phyloP scores from a whole-genome alignment of 2,888 invertebrate genomes.

The Latrodectus elegans region DNA sequence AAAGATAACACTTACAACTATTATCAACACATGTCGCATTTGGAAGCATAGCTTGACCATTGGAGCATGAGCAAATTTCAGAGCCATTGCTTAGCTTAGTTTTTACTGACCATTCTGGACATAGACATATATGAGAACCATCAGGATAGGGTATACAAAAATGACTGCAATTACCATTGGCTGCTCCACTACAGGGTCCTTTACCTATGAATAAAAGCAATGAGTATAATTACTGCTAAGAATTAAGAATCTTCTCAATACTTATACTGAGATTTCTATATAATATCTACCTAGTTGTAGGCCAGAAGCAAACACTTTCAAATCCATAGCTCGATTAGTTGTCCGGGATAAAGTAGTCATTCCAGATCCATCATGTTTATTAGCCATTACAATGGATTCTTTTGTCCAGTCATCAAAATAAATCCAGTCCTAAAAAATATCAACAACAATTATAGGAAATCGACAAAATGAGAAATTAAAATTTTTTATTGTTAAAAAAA shows the following conservation, averaged over 20 bases:
- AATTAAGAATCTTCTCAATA: too few relatives aligned
- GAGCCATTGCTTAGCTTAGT: slow-evolving; percentile 75
- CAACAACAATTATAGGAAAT: not conserved
- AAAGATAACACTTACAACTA: slow-evolving; percentile 72
- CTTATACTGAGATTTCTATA: not conserved
- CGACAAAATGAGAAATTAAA: not conserved
- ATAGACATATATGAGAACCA: slow-evolving; percentile 82
- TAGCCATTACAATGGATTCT: slow-evolving; percentile 83
- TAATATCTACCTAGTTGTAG: slow-evolving; percentile 54
- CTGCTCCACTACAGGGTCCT: slow-evolving; percentile 80
- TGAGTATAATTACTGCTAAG: not conserved
- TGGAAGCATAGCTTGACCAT: slow-evolving; percentile 77
- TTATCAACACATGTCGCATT: slow-evolving; percentile 82
- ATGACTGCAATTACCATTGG: slow-evolving; percentile 80
- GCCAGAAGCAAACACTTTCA: slow-evolving; percentile 78
- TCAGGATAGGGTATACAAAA: slow-evolving; percentile 86
- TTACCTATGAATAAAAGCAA: slow-evolving; percentile 77
- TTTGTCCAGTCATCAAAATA: slow-evolving; percentile 94
- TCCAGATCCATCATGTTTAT: slow-evolving; percentile 84
- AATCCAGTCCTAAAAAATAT: slow-evolving; percentile 79
- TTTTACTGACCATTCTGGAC: slow-evolving; percentile 82
- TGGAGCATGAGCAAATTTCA: slow-evolving; percentile 72
- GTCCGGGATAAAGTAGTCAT: slow-evolving; percentile 80
- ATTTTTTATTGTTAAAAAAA: not conserved
- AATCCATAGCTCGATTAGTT: slow-evolving; percentile 85